Evolutionary conservation across 1,140 invertebrate genomes (phyloP), one percentile per base, ranked within the genome.

Genomic region (Cherax quadricarinatus): DNA sequence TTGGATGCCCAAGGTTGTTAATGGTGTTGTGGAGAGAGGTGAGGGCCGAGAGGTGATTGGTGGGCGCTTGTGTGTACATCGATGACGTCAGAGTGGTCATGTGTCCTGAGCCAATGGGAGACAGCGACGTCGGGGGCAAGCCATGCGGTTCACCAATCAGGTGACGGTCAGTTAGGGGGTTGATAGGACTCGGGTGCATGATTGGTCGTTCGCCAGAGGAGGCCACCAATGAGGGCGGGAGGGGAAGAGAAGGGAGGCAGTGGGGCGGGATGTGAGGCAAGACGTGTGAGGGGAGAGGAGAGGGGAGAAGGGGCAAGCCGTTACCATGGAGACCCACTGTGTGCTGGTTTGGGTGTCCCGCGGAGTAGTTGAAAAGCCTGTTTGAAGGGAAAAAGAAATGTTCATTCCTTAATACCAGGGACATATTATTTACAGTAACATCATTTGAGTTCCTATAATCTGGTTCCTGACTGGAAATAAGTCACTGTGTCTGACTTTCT

Each of bases 271-370:
- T 51, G 89, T 79, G 89, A 60, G 82, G 70, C 24, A 91, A 73
- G 53, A 21, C 41, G 51, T 85, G 88, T 5, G 86, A 21, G 84
- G 88, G 75, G 6, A 80, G 78, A 66, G 78, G 86, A 66, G 89
- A 88, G 57, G 90, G 81, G 18, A 82, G 57, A 41, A 85, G 73
- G 49, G 86, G 81, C 53, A 92, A 49, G 60, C 60, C 41, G 79
- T 86, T 88, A 30, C 89, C 30, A 75, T 88, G 80, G 86, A 89
- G 87, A 89, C 83, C 90, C 12, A 93, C 91, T 49, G 93, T 93
- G 90, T 93, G 93, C 66, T 93, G 93, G 84, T 93, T 93, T 14
- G 93, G 93, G 84, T 93, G 93, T 7, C 90, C 90, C 82, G 92
- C 48, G 7, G 90, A 73, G 57, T 92, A 89, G 89, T 92, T 93